Conservation (phyloP, 2,888 invertebrate species). For the Myathropa florea region DNA sequence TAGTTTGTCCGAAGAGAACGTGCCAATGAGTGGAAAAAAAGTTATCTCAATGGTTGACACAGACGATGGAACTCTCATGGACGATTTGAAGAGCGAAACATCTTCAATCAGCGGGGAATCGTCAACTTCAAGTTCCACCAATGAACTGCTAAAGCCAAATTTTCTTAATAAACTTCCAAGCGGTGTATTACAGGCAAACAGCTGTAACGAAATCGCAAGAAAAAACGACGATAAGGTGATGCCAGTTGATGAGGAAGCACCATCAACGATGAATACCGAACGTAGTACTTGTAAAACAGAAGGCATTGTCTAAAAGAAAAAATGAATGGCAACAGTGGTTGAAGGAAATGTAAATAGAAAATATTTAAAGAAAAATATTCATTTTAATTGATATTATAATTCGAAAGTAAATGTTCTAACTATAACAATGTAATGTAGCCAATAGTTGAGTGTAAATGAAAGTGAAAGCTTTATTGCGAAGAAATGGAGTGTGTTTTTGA, state of each 20-base stretch:
- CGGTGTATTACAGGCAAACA: not conserved
- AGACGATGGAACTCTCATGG: conserved; percentile 78
- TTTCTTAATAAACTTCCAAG: conserved; percentile 61
- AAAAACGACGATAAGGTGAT: conserved; percentile 31
- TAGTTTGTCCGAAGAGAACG: conserved; percentile 75
- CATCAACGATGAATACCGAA: conserved; percentile 5
- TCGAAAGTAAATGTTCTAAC: conserved; percentile 25
- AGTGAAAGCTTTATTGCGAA: conserved; percentile 58
- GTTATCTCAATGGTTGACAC: conserved; percentile 49
- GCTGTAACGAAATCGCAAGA: not conserved
- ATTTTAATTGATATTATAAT: conserved; percentile 58
- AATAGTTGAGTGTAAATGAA: conserved; percentile 39
- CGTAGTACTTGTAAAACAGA: conserved; percentile 45
- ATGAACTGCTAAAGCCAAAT: conserved; percentile 60
- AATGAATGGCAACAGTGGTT: not conserved
- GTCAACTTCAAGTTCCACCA: conserved; percentile 24
- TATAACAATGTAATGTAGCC: conserved; percentile 19
- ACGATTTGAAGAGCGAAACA: conserved; percentile 78
- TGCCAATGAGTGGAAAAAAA: conserved; percentile 46
- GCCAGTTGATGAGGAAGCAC: conserved; percentile 25
- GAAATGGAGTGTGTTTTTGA: conserved; percentile 58
- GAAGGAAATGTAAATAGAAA: conserved; percentile 46
- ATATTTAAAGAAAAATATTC: conserved; percentile 37
- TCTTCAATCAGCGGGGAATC: conserved; percentile 76
- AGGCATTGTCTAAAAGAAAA: conserved; percentile 47